Conservation (phyloP, 37 sponge, comb jelly and placozoan species). For the Mnemiopsis leidyi region DNA sequence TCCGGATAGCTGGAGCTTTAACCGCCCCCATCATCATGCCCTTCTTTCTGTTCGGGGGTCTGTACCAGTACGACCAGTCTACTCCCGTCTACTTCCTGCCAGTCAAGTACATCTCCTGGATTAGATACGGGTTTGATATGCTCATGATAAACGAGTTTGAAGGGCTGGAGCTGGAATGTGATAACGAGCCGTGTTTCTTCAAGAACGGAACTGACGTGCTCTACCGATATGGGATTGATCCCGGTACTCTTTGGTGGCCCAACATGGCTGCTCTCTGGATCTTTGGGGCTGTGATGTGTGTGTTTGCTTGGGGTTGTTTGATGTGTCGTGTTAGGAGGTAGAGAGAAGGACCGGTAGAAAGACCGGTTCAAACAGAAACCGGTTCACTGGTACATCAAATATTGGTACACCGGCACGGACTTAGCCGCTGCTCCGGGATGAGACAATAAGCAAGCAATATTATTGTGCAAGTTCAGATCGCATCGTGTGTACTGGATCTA, state of each 20-base stretch:
- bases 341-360: too few relatives aligned
- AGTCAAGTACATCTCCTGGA: constrained; percentile 51
- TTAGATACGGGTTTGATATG: constrained; percentile 58
- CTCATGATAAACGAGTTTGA: constrained; percentile 52
- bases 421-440: too few relatives aligned
- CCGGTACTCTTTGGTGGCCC: constrained; percentile 50
- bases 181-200: neutral
- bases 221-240: constrained; percentile 36
- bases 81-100: constrained; percentile 38
- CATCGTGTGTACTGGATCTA: too few relatives aligned
- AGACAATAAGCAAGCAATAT: too few relatives aligned
- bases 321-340: constrained; percentile 30
- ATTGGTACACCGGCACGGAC: too few relatives aligned
- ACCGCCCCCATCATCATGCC: constrained; percentile 63
- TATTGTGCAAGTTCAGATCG: too few relatives aligned
- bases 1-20: constrained; percentile 34
- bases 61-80: constrained; percentile 52
- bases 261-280: constrained; percentile 62
- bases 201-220: constrained; percentile 60
- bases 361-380: too few relatives aligned
- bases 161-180: neutral
- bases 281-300: constrained; percentile 41
- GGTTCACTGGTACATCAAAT: too few relatives aligned
- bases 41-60: constrained; percentile 51
- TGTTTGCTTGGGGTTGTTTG: constrained; percentile 26